These are phyloP conservation scores for Semicossyphus pulcher DNA, from an alignment of 2,113 vertebrate genomes.

Conservation along the genomic window DNA sequence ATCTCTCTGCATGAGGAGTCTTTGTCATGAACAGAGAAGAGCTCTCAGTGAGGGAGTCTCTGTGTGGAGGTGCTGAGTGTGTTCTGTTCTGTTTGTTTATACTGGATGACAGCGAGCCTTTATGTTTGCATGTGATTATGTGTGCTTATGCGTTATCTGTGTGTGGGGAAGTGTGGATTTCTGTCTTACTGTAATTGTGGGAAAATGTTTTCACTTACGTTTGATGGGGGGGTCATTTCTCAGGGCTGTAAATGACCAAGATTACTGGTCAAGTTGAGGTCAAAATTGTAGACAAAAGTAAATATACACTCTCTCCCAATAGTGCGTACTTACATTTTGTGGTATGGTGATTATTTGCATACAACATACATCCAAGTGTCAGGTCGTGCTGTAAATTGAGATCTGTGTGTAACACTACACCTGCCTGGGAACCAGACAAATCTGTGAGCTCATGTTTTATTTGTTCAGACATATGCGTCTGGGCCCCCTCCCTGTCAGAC, in stretches of 20 bases:
- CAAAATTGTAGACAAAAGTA: background rate
- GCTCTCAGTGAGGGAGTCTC: background rate
- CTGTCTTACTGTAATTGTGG: conserved; percentile 13
- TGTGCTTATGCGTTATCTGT: conserved; percentile 16
- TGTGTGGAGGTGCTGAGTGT: background rate
- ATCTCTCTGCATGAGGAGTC: conserved; percentile 8
- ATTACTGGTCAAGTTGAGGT: background rate
- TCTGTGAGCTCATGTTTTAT: too few species aligned
- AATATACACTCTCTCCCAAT: background rate
- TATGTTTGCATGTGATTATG: conserved; percentile 31
- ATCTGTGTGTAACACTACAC: background rate
- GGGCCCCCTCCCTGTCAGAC: background rate
- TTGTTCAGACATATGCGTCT: too few species aligned
- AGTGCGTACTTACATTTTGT: background rate
- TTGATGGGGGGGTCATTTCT: background rate
- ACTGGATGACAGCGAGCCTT: conserved; percentile 10
- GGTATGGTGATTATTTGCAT: background rate
- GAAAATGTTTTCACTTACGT: background rate
- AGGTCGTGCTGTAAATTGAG: background rate
- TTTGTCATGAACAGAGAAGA: conserved; percentile 1
- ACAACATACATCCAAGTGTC: background rate
- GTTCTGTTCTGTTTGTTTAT: conserved; percentile 15
- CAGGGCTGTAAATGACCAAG: background rate
- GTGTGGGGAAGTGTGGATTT: conserved; percentile 7
- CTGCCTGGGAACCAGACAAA: background rate